A percentile compares a stretch with the other conserved stretches of the same genome.
Evolutionary conservation across 2,888 invertebrate genomes (phyloP).

Genomic region (Morpho achilles): DNA sequence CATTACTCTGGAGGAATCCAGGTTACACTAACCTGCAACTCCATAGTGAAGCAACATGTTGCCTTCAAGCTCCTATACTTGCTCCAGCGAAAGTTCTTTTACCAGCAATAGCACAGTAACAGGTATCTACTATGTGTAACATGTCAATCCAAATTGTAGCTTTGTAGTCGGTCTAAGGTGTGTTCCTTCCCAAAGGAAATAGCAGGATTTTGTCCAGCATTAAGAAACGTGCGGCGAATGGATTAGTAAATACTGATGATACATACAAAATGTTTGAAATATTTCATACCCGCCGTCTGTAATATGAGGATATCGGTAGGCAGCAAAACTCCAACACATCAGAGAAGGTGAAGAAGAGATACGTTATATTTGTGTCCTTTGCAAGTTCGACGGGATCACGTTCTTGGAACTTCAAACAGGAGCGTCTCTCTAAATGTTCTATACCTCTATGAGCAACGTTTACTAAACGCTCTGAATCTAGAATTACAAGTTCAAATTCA

Average conservation of each 20-base stretch:
- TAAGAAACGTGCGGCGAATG: too few relatives aligned
- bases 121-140: too few relatives aligned
- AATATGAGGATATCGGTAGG: conserved; percentile 5
- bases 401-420: conserved; percentile 53
- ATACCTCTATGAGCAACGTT: conserved; percentile 47
- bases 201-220: too few relatives aligned
- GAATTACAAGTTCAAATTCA: conserved; percentile 6
- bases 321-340: conserved; percentile 60
- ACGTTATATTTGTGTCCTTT: conserved; percentile 37
- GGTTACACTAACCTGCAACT: too few relatives aligned
- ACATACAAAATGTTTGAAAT: not conserved
- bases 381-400: conserved; percentile 37
- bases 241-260: too few relatives aligned
- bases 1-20: not conserved
- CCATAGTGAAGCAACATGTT: too few relatives aligned
- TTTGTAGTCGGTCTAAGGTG: too few relatives aligned
- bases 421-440: conserved; percentile 41
- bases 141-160: too few relatives aligned
- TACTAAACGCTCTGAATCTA: conserved; percentile 47
- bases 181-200: too few relatives aligned
- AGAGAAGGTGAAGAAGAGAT: conserved; percentile 55
- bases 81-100: too few relatives aligned
- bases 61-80: too few relatives aligned
- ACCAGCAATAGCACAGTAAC: too few relatives aligned
- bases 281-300: conserved; percentile 15